Evolutionary conservation across 2,888 invertebrate species (phyloP), one percentile per base, ranked within the genome.

Genomic region (Rhagophthalmus giganteus): DNA sequence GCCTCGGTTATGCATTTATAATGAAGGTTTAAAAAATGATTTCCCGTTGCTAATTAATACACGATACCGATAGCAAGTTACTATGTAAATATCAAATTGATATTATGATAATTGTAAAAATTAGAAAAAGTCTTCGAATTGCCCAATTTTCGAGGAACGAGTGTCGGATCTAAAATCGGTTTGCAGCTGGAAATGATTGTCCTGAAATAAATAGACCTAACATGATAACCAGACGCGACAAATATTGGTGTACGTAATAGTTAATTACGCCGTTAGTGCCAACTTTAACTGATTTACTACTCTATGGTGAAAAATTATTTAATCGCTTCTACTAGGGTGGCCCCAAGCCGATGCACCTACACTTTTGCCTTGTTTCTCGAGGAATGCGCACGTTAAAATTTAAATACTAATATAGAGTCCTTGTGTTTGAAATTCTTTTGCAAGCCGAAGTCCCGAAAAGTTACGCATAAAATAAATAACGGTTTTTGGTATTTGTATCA

Each of bases 231-330:
- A 46, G 38, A 31, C 46, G 16, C 38, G 46, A 27, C 46, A 38
- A 46, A 46, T 46, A 46, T 46, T 37, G 46, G 37, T 38, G 47
- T n/a, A n/a, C n/a, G n/a, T 47, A 47, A 47, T 47, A 39, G 47
- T 47, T 47, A 47, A 47, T 40, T 47, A 26, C 39, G 32, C 47
- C 26, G 33, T 47, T 47, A 47, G 39, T 47, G 47, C 47, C 47
- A 47, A 47, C 26, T 39, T 32, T 27, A 26, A 39, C 31, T 26
- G 34, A 47, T 47, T 47, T 47, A 47, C 40, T 30, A 26, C 31
- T 25, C 2, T 8, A 10, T 38, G 31, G 25, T 28, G 20, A 5
- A n/a, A n/a, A 5, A 7, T 20, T 20, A 7, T 20, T 20, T 7
- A 20, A 5, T 20, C 20, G 7, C 7, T 20, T 20, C 20, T 20